Conservation (phyloP, 1,140 invertebrate genomes). For the Parasteatoda tepidariorum region DNA sequence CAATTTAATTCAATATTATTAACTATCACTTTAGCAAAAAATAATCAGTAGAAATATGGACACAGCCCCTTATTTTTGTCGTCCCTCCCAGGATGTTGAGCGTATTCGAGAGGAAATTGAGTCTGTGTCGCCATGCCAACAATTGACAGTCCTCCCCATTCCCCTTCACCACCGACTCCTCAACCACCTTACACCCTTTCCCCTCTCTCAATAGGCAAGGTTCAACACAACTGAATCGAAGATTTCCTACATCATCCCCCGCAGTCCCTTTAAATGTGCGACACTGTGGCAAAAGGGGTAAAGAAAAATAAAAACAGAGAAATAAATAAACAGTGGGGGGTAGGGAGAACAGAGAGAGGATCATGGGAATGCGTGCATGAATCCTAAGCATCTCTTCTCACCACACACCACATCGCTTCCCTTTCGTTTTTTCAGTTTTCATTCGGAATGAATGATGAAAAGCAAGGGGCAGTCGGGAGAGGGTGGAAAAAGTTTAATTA, state of each 20-base stretch:
- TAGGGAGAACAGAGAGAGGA: neutral
- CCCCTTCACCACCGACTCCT: neutral
- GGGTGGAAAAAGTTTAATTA: slow-evolving; percentile 34
- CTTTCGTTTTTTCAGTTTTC: neutral
- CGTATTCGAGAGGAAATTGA: slow-evolving; percentile 56
- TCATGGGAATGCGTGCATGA: no score
- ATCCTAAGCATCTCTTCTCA: no score
- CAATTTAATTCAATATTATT: no score
- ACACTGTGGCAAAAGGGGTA: no score
- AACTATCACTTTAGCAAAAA: no score
- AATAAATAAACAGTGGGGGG: neutral
- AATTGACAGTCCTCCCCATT: slow-evolving; percentile 45
- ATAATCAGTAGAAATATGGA: no score
- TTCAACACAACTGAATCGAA: no score
- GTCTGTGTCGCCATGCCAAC: slow-evolving; percentile 59
- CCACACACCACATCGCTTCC: neutral
- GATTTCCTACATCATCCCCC: no score
- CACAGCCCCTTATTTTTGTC: neutral
- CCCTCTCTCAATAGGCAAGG: neutral
- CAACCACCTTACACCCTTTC: neutral
- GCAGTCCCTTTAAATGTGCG: no score
- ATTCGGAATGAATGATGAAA: neutral
- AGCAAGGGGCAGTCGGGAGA: neutral
- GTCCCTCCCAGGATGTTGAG: slow-evolving; percentile 52
- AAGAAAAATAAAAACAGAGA: no score